Evolutionary conservation across 2,888 invertebrate genomes (phyloP).

Genomic region (Eledona agricola): DNA sequence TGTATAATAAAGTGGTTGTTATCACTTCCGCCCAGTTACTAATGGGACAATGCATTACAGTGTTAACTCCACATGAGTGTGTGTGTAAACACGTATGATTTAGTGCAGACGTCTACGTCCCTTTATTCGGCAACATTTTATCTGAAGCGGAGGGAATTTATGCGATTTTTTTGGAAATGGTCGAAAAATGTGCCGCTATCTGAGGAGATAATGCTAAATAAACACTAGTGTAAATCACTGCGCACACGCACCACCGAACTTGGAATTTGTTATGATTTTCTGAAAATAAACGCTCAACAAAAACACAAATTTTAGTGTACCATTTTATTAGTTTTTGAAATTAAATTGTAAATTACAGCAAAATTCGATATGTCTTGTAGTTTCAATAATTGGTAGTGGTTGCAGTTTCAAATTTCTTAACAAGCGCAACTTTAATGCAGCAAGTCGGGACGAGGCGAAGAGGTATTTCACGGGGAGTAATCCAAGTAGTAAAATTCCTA

Average conservation of each 20-base stretch:
- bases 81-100: constrained; percentile 50
- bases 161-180: constrained; percentile 29
- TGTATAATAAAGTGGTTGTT: constrained; percentile 56
- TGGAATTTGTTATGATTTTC: too few species aligned
- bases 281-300: too few species aligned
- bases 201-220: constrained; percentile 21
- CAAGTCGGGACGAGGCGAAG: constrained; percentile 11
- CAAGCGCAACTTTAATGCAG: constrained; percentile 18
- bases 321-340: too few species aligned
- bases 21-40: constrained; percentile 57
- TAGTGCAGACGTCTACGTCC: constrained; percentile 32
- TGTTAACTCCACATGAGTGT: constrained; percentile 48
- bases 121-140: constrained; percentile 38
- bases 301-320: too few species aligned
- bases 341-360: too few species aligned
- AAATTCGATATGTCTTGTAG: too few species aligned
- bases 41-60: constrained; percentile 55
- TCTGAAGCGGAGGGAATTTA: constrained; percentile 32
- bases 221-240: constrained; percentile 26
- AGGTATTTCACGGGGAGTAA: constrained; percentile 20
- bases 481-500: constrained; percentile 38
- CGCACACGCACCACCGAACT: too few species aligned
- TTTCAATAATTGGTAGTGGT: too few species aligned
- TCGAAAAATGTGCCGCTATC: constrained; percentile 21
- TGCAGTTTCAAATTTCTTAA: constrained; percentile 34